Base-by-base conservation (phyloP, 2,113 vertebrate species). In the Phylloscopus whistleri region DNA sequence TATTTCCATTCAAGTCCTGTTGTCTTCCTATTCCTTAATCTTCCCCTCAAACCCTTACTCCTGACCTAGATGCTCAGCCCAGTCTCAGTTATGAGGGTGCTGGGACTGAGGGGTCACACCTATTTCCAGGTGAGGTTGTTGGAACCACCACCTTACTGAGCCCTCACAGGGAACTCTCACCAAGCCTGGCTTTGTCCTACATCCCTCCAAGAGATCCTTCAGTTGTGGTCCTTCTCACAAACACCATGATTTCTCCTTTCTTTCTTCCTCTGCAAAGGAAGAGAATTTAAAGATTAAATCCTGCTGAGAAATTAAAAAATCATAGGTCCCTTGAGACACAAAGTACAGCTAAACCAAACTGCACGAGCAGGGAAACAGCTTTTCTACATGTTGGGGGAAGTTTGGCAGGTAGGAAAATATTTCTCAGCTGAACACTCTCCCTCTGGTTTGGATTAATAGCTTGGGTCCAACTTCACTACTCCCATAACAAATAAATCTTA, bases 371-470 rank as follows among this genome's bases (percentile, higher is more conserved):
- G 48, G 60, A 95, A 92, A 93, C n/a, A 90, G 73, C 55, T 82
- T 91, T 76, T 58, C 70, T 64, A 17, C 9, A 8, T 17, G 28
- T n/a, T 79, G 56, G 43, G 44, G 58, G 12, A 89, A 69, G 41
- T 46, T 86, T 81, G 53, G 59, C 63, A 93, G 49, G 75, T 88
- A 67, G 62, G 56, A 90, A 88, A 93, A 67, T 78, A 90, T 73
- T 90, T 94, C 78, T 94, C 33, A 89, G 68, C 22, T 76, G 72
- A 92, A 88, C 8, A 12, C 26, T 84, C 26, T 83, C 49, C 64
- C 60, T 89, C 80, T 63, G 68, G 39, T 88, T 94, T 73, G 80
- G 68, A 94, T 93, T 91, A 96, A 94, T 67, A 95, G 9, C 41
- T 82, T 46, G 64, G 66, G 35, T 89, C 69, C 39, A 43, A 37